These are phyloP conservation scores for Steinernema scapterisci DNA, from an alignment of 2,888 invertebrate species.

Conservation along the genomic window DNA sequence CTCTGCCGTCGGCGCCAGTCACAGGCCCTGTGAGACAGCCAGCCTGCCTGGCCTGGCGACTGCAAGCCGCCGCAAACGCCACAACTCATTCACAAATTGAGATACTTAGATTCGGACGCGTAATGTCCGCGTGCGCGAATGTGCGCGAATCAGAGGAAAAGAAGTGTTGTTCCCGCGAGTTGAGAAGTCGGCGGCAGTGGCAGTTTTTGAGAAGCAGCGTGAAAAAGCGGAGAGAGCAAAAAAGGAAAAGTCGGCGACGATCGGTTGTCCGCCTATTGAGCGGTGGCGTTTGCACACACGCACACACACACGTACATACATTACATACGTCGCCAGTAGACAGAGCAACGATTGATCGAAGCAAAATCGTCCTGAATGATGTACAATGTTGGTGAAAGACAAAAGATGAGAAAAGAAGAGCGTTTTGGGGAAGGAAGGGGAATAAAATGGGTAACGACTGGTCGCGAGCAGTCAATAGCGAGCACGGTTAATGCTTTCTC, in stretches of 20 bases:
- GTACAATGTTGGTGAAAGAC: slow-evolving; percentile 26
- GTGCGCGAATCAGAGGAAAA: background rate
- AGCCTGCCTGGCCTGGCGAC: background rate
- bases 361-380: slow-evolving; percentile 27
- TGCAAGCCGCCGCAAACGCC: background rate
- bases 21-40: background rate
- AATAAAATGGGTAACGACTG: slow-evolving; percentile 33
- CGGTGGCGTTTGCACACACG: slow-evolving; percentile 26
- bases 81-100: slow-evolving; percentile 25
- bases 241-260: slow-evolving; percentile 24
- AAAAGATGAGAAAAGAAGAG: slow-evolving; percentile 10
- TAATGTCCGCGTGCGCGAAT: background rate
- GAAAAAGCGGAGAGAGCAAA: slow-evolving; percentile 8
- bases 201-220: slow-evolving; percentile 5
- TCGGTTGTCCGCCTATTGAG: slow-evolving; percentile 22
- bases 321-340: slow-evolving; percentile 31
- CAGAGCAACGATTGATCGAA: slow-evolving; percentile 26
- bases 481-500: slow-evolving; percentile 12
- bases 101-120: slow-evolving; percentile 12
- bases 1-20: background rate
- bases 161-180: background rate
- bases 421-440: slow-evolving; percentile 12
- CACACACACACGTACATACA: slow-evolving; percentile 25
- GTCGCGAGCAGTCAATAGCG: slow-evolving; percentile 30
- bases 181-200: background rate